Conservation (phyloP, 2,113 vertebrate genomes). For the Plecturocebus donacophilus region DNA sequence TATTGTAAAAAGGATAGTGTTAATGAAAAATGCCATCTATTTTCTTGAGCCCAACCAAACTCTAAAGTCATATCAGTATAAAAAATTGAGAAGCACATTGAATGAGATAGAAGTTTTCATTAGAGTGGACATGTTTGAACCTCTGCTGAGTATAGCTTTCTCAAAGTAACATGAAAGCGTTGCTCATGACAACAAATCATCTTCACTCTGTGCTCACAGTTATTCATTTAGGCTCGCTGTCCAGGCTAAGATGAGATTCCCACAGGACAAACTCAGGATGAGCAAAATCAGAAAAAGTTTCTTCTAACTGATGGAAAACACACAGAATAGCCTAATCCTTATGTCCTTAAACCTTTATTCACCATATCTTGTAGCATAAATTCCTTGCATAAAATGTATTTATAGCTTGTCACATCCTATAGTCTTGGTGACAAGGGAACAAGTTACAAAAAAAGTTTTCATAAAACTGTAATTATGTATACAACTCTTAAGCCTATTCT, state of each 20-base stretch:
- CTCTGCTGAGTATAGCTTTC: not conserved
- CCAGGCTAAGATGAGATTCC: not conserved
- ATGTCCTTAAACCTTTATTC: not conserved
- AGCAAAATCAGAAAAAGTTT: not conserved
- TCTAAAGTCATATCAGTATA: not conserved
- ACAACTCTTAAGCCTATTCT: not conserved
- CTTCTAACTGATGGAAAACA: not conserved
- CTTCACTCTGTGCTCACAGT: not conserved
- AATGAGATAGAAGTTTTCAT: slow-evolving; percentile 1
- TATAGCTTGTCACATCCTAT: not conserved
- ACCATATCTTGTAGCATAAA: not conserved
- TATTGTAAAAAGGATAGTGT: slow-evolving; percentile 8
- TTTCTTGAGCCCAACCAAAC: not conserved
- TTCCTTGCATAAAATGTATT: not conserved
- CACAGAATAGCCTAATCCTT: not conserved
- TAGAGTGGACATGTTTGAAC: not conserved
- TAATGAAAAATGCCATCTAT: slow-evolving; percentile 1
- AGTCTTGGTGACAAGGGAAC: not conserved
- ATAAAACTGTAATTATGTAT: not conserved
- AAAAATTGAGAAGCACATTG: slow-evolving; percentile 12
- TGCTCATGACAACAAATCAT: slow-evolving; percentile 12
- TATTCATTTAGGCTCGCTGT: not conserved
- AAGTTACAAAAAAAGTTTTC: not conserved
- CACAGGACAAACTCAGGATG: not conserved
- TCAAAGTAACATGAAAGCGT: not conserved